Base-by-base conservation (phyloP, 2,888 invertebrate genomes). In the Drosophila formosana region DNA sequence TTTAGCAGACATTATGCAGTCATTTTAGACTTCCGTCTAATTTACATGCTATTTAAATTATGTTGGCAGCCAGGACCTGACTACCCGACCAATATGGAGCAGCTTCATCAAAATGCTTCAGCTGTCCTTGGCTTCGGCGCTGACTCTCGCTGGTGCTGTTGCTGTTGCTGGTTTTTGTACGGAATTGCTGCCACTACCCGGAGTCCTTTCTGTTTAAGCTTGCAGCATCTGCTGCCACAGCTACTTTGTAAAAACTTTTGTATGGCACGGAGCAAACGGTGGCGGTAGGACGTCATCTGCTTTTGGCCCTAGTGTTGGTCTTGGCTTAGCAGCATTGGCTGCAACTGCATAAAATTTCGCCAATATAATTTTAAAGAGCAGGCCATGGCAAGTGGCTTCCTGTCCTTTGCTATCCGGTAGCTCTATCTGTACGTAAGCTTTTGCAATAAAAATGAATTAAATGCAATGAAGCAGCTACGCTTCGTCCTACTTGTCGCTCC, bases 41-140 rank as follows among this genome's bases (percentile, higher is more conserved):
- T 86, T 86, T 86, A 88, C 85, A 86, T 89, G 85, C 88, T 85
- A 87, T 89, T 85, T 89, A 85, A 85, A 87, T 89, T 80, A 89
- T 85, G 88, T 87, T 87, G 62, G 57, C 72, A 69, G 60, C 61
- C 62, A 61, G 51, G 47, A 69, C 66, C 58, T 60, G 41, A 26
- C 65, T n/a, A 52, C 47, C 55, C 55, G 37, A 70, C 66, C 82
- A 81, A 81, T 85, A 78, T 88, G 82, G 74, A 76, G 77, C 69
- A 81, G 87, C 84, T 83, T 84, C 81, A 84, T 84, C 89, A 84
- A 83, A 84, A 83, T 86, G 80, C 86, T 78, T 86, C 63, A 66
- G 39, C 69, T 32, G 52, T 39, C 49, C 62, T 60, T 52, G 50
- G 39, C 37, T 47, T 62, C 57, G 43, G 25, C 13, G 50, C 49